Base-by-base conservation (phyloP, 2,113 vertebrate species). In the Scortum barcoo region DNA sequence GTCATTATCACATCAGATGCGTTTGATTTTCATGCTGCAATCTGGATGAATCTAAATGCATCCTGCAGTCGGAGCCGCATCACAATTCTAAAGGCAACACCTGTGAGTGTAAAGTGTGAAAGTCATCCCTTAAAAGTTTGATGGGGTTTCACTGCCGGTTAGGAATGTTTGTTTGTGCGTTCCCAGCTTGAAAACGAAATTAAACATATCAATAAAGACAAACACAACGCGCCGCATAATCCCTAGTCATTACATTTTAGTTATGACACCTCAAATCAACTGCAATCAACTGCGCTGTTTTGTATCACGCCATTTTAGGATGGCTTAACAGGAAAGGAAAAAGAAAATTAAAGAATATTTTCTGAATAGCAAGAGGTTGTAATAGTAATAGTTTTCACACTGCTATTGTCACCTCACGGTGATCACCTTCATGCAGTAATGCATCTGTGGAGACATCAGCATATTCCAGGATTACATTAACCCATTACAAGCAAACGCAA, bases 231-330 rank as follows among this genome's bases (percentile, higher is more conserved):
- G 3, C 62, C 30, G 58, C 28, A 57, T 71, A 60, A 67, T 79
- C 40, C 33, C n/a, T 1, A 17, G 12, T 81, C 57, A 71, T 74
- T 74, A 30, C 14, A 74, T 77, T 8, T 33, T 20, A 46, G 22
- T 40, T 74, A 63, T 82, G 75, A 68, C 30, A 72, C 30, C 56
- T 68, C 36, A 76, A 79, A 71, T 90, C 54, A 69, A 9, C 38
- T 57, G 48, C 62, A 83, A 46, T 88, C 70, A 83, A 44, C 42
- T 57, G 68, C 17, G 10, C 2, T 72, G 38, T 78, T 71, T 75
- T 38, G 14, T 51, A 30, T 78, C 4, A 5, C 69, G 13, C 24
- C 24, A 72, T 83, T 88, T 76, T 11, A 26, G 77, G 68, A 57
- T 65, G 40, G 75, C 58, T 83, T 72, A 50, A 82, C 40, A 44